Evolutionary conservation across 2,113 vertebrate species (phyloP), one percentile per base, ranked within the genome.

Genomic region (Hippocampus barbouri): DNA sequence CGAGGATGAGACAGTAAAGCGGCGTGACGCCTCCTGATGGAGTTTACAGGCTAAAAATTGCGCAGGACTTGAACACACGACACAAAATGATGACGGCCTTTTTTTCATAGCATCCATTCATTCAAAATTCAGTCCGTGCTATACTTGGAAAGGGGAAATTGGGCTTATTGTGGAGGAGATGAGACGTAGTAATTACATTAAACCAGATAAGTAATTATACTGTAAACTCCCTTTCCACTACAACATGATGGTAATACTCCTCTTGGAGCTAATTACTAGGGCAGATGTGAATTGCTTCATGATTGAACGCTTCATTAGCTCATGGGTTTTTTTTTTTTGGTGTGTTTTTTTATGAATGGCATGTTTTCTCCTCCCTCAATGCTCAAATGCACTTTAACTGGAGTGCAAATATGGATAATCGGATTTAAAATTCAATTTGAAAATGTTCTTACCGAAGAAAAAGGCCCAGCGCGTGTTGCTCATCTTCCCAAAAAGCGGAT

Each of bases 111-210:
- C 66, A 76, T 82, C 80, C 51, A 60, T 82, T 81, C 51, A 60
- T 71, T 64, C 71, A 57, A 67, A 77, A 78, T 77, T 54, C 60
- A 76, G 81, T 83, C 54, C 72, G 66, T 59, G 67, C 68, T 79
- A 79, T 71, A 82, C 69, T 87, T 76, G 73, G 74, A 69, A 71
- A 38, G 34, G 81, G 83, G 68, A 88, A 77, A 79, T 75, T 45
- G 66, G 72, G 64, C 73, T 79, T 77, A 75, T 77, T 84, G 79
- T 63, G 72, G 56, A 0, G 69, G 71, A 70, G 80, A 75, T 57
- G 78, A 83, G 75, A 75, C 62, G 74, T 47, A 66, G 74, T 87
- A 84, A 88, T 86, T 85, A 79, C 62, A 85, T 83, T 83, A 78
- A 88, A 82, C 83, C 67, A 67, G 79, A 86, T 85, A 82, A 70